Conservation (phyloP, 2,113 vertebrate genomes). For the Apus apus region DNA sequence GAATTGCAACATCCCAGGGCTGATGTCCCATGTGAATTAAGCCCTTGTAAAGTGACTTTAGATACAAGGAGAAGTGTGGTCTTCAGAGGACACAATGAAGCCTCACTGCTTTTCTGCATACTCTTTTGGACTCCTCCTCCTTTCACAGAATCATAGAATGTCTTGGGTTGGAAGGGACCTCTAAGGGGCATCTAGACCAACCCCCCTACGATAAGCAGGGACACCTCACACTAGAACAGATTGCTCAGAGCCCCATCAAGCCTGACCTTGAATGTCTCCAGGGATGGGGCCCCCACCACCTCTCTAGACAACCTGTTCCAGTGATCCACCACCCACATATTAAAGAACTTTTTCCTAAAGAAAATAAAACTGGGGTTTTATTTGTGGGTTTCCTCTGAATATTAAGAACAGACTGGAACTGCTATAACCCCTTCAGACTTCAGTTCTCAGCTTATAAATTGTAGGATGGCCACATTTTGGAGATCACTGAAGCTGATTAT, state of each 20-base stretch:
- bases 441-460: neutral
- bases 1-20: neutral
- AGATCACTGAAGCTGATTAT: neutral
- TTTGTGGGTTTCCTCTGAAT: neutral
- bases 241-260: no score
- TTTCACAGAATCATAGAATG: neutral
- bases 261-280: no score
- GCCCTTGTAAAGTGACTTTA: neutral
- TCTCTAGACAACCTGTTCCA: no score
- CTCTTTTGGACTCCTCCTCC: neutral
- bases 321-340: no score
- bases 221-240: no score
- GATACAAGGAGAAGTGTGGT: neutral
- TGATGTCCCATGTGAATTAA: neutral
- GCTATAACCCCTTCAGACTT: rapidly evolving
- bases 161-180: no score
- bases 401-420: rapidly evolving
- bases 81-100: neutral
- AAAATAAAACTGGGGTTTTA: neutral
- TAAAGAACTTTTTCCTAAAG: no score
- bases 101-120: rapidly evolving
- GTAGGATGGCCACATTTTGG: rapidly evolving
- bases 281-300: no score
- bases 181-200: no score
- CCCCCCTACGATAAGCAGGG: no score